Evolutionary conservation across 2,113 vertebrate species (phyloP).

Genomic region (Procavia capensis): DNA sequence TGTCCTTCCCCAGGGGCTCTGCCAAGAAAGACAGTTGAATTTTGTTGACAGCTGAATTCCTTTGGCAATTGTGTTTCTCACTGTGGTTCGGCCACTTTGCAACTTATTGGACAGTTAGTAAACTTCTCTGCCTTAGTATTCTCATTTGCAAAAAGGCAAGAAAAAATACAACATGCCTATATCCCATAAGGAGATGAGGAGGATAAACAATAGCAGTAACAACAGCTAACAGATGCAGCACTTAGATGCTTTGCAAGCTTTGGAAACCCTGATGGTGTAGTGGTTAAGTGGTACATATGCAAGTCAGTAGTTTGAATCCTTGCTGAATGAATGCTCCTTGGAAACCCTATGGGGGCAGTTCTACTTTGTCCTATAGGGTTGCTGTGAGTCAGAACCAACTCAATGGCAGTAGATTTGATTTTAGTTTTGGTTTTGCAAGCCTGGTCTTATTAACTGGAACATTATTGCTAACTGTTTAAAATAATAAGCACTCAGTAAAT

Average conservation of each 20-base stretch:
- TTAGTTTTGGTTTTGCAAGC: slow-evolving; percentile 1
- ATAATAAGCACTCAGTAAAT: not conserved
- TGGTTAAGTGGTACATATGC: too few relatives aligned
- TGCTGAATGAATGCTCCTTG: too few relatives aligned
- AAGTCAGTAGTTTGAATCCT: too few relatives aligned
- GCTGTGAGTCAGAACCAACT: too few relatives aligned
- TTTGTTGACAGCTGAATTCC: not conserved
- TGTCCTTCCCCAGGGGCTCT: not conserved
- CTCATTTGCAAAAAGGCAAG: not conserved
- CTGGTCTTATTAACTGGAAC: not conserved
- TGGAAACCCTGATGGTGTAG: too few relatives aligned
- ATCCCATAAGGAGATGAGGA: not conserved
- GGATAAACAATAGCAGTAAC: not conserved
- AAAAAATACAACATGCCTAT: not conserved
- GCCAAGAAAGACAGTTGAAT: not conserved
- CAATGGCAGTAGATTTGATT: too few relatives aligned
- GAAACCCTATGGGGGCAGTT: too few relatives aligned
- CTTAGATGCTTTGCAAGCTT: too few relatives aligned
- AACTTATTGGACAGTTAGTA: not conserved
- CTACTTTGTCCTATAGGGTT: too few relatives aligned
- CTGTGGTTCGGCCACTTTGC: not conserved
- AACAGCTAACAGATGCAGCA: not conserved
- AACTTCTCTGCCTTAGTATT: not conserved
- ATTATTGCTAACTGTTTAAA: not conserved
- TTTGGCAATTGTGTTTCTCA: not conserved